A percentile compares a stretch with the other conserved stretches of the same genome.
Conservation (phyloP, 2,113 vertebrate genomes). For the Sclerurus mexicanus region DNA sequence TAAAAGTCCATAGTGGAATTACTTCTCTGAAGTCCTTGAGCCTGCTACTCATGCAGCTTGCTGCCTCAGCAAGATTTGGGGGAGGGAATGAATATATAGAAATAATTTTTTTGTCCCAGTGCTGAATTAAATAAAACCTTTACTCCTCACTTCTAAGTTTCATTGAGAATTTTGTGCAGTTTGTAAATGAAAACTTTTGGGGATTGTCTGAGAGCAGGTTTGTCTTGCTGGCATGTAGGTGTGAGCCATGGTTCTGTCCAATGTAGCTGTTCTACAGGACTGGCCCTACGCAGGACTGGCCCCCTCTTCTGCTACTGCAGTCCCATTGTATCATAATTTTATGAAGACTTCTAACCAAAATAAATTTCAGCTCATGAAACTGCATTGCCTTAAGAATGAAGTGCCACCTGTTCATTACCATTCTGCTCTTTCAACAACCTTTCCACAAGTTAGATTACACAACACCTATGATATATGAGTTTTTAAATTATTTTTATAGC, state of each 20-base stretch:
- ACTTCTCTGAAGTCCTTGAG: background rate
- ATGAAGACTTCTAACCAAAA: background rate
- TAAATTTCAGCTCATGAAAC: background rate
- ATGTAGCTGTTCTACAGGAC: background rate
- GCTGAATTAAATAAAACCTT: background rate
- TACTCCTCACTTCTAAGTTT: background rate
- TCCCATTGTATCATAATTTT: background rate
- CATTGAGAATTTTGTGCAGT: background rate
- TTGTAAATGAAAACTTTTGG: background rate
- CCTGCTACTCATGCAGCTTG: background rate
- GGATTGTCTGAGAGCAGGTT: background rate
- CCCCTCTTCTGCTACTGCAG: background rate
- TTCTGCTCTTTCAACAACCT: background rate
- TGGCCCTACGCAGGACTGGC: background rate
- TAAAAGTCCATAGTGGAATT: background rate
- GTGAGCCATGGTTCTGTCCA: background rate
- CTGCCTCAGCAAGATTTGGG: background rate
- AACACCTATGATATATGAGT: background rate
- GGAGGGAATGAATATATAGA: fast-evolving
- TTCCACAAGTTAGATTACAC: background rate
- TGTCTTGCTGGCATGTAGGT: background rate
- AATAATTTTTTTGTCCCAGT: background rate
- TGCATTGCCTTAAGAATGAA: background rate
- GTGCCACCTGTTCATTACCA: background rate
- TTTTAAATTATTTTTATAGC: background rate